Conservation (phyloP, 1,140 invertebrate genomes). For the Lucilia cuprina region DNA sequence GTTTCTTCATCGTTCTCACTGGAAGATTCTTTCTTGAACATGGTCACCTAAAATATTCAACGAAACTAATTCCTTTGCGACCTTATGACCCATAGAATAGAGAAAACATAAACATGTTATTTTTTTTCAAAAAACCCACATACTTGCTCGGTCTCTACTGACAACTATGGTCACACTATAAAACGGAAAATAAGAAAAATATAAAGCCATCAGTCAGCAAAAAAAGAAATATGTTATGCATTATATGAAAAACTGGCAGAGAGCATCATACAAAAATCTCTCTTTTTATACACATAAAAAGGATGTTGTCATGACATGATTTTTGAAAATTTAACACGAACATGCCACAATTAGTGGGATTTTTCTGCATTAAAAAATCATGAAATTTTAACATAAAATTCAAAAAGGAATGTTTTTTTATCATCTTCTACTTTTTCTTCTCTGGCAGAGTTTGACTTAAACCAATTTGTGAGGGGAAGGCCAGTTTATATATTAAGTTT, state of each 20-base stretch:
- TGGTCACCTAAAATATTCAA: neutral
- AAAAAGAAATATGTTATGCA: neutral
- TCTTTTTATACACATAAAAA: neutral
- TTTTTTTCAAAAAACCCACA: too few relatives aligned
- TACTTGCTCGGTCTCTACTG: neutral
- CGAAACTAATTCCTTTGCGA: neutral
- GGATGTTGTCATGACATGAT: neutral
- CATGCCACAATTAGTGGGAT: neutral
- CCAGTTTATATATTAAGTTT: neutral
- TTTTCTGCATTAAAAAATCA: neutral
- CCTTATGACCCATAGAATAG: neutral
- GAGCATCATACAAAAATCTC: neutral
- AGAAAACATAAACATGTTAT: neutral
- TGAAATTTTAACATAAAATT: neutral
- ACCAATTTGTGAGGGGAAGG: neutral
- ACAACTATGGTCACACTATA: neutral
- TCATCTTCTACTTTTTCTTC: too few relatives aligned
- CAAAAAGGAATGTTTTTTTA: neutral
- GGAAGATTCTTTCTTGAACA: neutral
- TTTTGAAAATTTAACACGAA: neutral
- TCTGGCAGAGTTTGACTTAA: neutral
- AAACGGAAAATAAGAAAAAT: neutral
- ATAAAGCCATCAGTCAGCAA: neutral
- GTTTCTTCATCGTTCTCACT: too few relatives aligned
- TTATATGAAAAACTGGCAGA: neutral